Percentiles rank a stretch among this genome's conserved stretches.
Conservation (phyloP, 2,888 invertebrate genomes). For the Netelia virgata region DNA sequence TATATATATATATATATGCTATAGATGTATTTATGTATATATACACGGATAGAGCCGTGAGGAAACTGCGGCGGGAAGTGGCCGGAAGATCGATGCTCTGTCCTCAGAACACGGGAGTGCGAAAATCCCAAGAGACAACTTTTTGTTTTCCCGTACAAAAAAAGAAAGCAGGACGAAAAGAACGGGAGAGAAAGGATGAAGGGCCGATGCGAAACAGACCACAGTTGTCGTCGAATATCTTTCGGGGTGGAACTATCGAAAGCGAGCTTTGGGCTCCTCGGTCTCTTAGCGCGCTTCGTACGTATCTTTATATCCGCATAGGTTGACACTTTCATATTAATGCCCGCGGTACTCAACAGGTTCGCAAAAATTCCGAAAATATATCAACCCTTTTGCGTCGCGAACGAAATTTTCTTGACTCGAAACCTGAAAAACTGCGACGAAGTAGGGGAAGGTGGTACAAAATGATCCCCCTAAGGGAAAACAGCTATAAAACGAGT, state of each 20-base stretch:
- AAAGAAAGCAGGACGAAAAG: slow-evolving; percentile 7
- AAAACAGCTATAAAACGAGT: too few relatives aligned
- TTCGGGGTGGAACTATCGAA: slow-evolving; percentile 48
- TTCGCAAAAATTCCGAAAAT: slow-evolving; percentile 17
- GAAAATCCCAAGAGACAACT: slow-evolving; percentile 53
- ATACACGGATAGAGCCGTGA: slow-evolving; percentile 21
- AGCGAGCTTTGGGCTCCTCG: slow-evolving; percentile 26
- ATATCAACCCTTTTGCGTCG: not conserved
- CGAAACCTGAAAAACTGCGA: not conserved
- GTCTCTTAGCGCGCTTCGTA: slow-evolving; percentile 15
- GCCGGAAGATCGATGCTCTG: slow-evolving; percentile 68
- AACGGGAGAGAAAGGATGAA: slow-evolving; percentile 23
- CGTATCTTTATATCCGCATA: not conserved
- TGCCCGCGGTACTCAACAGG: slow-evolving; percentile 39
- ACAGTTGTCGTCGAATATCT: slow-evolving; percentile 53
- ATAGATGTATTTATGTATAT: not conserved
- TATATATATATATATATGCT: not conserved
- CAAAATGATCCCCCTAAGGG: too few relatives aligned
- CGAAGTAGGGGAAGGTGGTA: too few relatives aligned
- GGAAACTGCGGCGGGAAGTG: slow-evolving; percentile 59
- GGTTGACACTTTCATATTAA: not conserved
- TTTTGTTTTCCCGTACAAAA: slow-evolving; percentile 50
- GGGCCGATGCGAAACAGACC: slow-evolving; percentile 16
- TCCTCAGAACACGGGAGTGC: slow-evolving; percentile 55
- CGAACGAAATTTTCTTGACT: not conserved